Evolutionary conservation across 2,888 invertebrate genomes (phyloP), one percentile per base, ranked within the genome.

Genomic region (Chalcis sispes): DNA sequence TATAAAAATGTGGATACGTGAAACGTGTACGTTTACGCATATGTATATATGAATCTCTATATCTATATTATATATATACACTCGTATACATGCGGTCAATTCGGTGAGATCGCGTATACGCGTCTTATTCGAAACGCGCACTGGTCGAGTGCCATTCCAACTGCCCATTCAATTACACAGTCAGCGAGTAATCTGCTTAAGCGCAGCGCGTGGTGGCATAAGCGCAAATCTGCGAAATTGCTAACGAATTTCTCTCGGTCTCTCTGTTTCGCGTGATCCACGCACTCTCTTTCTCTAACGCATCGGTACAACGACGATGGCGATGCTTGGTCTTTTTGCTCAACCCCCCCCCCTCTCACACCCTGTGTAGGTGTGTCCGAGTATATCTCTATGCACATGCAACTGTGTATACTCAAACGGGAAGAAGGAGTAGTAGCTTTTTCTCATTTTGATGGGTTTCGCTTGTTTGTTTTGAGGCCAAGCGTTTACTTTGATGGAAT

Each of bases 161-260:
- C 79, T 80, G 71, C 80, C 80, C 80, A 81, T 85, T 85, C 81
- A 83, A 84, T 83, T 83, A 81, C 80, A 81, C 79, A 82, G 80
- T 81, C 69, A 74, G 10, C 54, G 73, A 76, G 79, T 82, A 82
- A 83, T 84, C 82, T 81, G 75, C 81, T 83, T 81, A 81, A 71
- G 32, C 61, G 36, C 50, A 29, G 40, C 10, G 8, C 13, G 36
- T 20, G 2, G 42, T 15, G 42, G 10, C 50, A 50, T 50, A 50
- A 50, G 50, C 50, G 50, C 29, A 50, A 61, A 67, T 58, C 32
- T 56, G 32, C 29, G 56, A 32, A 59, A 32, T 48, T 13, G 58
- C 32, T 48, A 69, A 69, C 58, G 69, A 48, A 58, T 69, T 59
- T 27, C n/a, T 25, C 46, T 20, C 50, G 50, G 5, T 15, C 50